Conservation (phyloP, 2,113 vertebrate species). For the Noturus placidus region DNA sequence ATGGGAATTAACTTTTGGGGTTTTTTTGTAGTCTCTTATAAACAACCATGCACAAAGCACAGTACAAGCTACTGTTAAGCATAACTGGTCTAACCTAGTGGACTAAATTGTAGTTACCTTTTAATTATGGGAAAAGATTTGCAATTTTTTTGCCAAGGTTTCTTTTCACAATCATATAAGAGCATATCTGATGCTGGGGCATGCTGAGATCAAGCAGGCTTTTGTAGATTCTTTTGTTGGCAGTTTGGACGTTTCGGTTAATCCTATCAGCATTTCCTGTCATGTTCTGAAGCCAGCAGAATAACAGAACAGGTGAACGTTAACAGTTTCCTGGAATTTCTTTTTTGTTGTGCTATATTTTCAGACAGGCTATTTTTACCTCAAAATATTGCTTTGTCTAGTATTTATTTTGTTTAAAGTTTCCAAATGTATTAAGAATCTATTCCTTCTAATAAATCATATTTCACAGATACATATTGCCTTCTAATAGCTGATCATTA, state of each 20-base stretch:
- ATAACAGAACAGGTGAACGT: slow-evolving; percentile 17
- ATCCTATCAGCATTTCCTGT: slow-evolving; percentile 38
- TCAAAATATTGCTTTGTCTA: background rate
- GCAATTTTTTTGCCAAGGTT: slow-evolving; percentile 22
- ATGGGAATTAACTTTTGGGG: background rate
- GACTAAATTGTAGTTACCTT: background rate
- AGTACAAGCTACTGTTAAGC: background rate
- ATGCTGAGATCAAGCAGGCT: slow-evolving; percentile 20
- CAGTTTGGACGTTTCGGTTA: slow-evolving; percentile 21
- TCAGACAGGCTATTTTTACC: slow-evolving; percentile 6
- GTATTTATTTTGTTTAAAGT: background rate
- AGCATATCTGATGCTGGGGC: slow-evolving; percentile 25
- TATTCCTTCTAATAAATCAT: background rate
- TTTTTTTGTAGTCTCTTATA: background rate
- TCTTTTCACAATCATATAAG: slow-evolving; percentile 40
- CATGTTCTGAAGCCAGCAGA: slow-evolving; percentile 1
- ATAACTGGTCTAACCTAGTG: background rate
- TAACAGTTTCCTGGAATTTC: slow-evolving; percentile 35
- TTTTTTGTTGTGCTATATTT: background rate
- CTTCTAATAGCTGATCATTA: background rate
- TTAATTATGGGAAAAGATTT: slow-evolving; percentile 19
- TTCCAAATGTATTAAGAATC: background rate
- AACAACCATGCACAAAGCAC: background rate
- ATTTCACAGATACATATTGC: background rate
- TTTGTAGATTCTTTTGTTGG: slow-evolving; percentile 35